Conservation (phyloP, 2,113 vertebrate species). For the Thunnus thynnus region DNA sequence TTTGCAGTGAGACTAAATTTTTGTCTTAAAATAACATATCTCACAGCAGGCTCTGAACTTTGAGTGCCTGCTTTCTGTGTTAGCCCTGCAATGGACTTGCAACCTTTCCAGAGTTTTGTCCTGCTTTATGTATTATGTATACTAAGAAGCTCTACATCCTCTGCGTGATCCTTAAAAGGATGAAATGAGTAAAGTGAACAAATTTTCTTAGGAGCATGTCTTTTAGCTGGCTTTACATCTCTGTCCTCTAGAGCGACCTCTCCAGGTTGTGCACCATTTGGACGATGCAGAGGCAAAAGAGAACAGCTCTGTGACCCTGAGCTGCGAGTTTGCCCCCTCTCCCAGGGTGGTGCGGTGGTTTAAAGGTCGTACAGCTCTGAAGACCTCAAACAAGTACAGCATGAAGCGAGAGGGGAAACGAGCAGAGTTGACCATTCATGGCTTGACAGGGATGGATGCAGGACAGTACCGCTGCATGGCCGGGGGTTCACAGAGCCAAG, state of each 20-base stretch:
- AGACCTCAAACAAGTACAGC: slow-evolving; percentile 87
- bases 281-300: slow-evolving; percentile 89
- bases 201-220: not conserved
- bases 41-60: too few relatives aligned
- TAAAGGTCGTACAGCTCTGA: slow-evolving; percentile 86
- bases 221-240: not conserved
- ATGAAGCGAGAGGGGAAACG: slow-evolving; percentile 87
- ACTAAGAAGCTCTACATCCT: not conserved
- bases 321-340: slow-evolving; percentile 92
- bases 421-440: slow-evolving; percentile 89
- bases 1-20: too few relatives aligned
- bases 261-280: slow-evolving; percentile 88
- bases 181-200: not conserved
- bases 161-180: not conserved
- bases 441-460: slow-evolving; percentile 84
- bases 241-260: slow-evolving; percentile 87
- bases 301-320: slow-evolving; percentile 88
- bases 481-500: slow-evolving; percentile 87
- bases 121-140: too few relatives aligned
- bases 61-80: too few relatives aligned
- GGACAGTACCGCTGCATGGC: slow-evolving; percentile 92
- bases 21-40: too few relatives aligned
- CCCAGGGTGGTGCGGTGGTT: slow-evolving; percentile 94
- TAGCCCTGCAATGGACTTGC: too few relatives aligned
- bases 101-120: not conserved